These are phyloP conservation scores for Dorcus hopei DNA, from an alignment of 2,888 invertebrate genomes.

Conservation along the genomic window DNA sequence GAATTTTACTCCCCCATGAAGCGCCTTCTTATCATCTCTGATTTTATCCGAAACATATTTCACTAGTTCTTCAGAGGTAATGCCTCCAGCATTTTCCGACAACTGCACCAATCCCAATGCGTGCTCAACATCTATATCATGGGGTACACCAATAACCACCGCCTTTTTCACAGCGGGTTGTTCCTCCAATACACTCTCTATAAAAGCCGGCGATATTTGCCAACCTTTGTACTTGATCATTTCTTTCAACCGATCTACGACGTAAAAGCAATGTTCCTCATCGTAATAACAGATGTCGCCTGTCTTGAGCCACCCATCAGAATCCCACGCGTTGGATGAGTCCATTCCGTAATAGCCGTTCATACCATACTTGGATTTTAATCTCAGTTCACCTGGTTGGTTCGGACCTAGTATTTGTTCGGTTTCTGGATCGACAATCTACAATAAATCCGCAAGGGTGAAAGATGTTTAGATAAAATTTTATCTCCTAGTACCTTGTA, in stretches of 20 bases:
- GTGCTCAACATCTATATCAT: conserved; percentile 65
- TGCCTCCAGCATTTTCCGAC: conserved; percentile 37
- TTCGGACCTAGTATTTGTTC: conserved; percentile 37
- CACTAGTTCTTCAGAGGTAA: conserved; percentile 51
- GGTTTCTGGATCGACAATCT: conserved; percentile 52
- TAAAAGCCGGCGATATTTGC: conserved; percentile 47
- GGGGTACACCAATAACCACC: conserved; percentile 74
- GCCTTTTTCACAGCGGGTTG: conserved; percentile 58
- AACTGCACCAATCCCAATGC: conserved; percentile 66
- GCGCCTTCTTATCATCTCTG: conserved; percentile 22
- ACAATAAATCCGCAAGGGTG: conserved; percentile 25
- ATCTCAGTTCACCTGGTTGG: conserved; percentile 47
- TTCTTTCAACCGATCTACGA: conserved; percentile 53
- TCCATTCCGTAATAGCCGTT: conserved; percentile 31
- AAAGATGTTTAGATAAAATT: not conserved
- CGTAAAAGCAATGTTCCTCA: conserved; percentile 50
- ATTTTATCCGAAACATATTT: conserved; percentile 19
- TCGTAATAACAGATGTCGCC: conserved; percentile 55
- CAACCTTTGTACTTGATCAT: conserved; percentile 52
- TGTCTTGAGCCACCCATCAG: conserved; percentile 52
- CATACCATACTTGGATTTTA: conserved; percentile 13
- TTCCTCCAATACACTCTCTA: conserved; percentile 37
- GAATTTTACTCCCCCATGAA: conserved; percentile 25
- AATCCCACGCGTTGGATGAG: conserved; percentile 43
- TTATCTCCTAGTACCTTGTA: conserved; percentile 4